Conservation (phyloP, 2,888 invertebrate species). For the Stenotaenia linearis region DNA sequence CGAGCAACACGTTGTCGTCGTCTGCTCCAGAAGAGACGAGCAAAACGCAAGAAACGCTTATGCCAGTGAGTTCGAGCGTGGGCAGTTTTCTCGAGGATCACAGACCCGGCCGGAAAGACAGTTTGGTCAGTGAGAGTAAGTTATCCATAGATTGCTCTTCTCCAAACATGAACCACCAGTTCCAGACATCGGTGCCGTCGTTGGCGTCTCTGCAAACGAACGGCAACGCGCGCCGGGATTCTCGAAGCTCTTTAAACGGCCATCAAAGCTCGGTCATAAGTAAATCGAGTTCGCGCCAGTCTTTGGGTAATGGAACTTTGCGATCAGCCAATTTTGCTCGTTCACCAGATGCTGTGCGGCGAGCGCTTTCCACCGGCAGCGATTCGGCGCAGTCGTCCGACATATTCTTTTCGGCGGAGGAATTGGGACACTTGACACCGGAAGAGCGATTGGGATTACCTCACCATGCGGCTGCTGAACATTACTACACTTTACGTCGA, state of each 20-base stretch:
- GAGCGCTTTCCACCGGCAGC: conserved; percentile 79
- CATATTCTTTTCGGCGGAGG: conserved; percentile 88
- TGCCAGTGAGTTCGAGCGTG: conserved; percentile 30
- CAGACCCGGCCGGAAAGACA: neutral
- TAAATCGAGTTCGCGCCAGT: conserved; percentile 36
- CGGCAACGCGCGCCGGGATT: neutral
- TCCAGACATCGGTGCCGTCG: conserved; percentile 27
- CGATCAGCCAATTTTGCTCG: neutral
- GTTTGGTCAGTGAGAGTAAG: conserved; percentile 22
- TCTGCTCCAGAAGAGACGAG: neutral
- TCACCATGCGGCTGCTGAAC: neutral
- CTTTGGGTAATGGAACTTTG: conserved; percentile 36
- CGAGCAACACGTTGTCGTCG: neutral
- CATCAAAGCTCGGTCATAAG: neutral
- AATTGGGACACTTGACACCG: conserved; percentile 49
- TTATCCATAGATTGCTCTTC: conserved; percentile 10
- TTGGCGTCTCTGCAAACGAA: neutral
- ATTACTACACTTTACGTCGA: neutral
- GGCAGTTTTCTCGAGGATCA: conserved; percentile 28
- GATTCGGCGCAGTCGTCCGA: conserved; percentile 78
- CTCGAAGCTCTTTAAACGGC: conserved; percentile 26
- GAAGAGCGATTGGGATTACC: conserved; percentile 27
- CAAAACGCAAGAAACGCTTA: neutral
- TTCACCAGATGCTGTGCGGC: conserved; percentile 36
- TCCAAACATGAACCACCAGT: neutral